Percentiles rank a stretch among this genome's conserved stretches.
These are phyloP conservation scores for Aphelocoma coerulescens DNA, from an alignment of 2,113 vertebrate species.

Conservation along the genomic window DNA sequence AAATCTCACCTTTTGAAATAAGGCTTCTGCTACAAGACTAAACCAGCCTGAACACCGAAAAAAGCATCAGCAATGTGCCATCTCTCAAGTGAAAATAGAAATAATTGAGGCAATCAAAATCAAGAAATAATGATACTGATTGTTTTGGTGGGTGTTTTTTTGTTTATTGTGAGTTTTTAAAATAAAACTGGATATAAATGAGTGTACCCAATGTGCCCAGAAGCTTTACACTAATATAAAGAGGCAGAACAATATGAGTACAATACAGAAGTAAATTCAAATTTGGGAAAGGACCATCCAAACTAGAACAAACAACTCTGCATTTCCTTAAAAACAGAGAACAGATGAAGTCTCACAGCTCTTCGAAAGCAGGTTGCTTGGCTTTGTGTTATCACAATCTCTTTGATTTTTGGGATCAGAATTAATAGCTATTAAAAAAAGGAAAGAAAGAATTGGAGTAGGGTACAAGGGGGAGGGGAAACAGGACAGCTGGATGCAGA, in stretches of 20 bases:
- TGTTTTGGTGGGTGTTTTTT: not conserved
- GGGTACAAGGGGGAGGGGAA: not conserved
- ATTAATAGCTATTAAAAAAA: not conserved
- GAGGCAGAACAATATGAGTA: not conserved
- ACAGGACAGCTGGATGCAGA: not conserved
- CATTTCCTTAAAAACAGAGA: not conserved
- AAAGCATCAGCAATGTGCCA: not conserved
- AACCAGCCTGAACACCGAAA: not conserved
- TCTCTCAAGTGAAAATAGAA: not conserved
- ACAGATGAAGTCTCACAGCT: not conserved
- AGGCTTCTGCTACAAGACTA: not conserved
- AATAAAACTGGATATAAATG: not conserved
- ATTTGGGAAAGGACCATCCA: not conserved
- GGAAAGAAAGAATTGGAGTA: not conserved
- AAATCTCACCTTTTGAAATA: not conserved
- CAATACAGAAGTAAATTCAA: not conserved
- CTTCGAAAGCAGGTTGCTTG: not conserved
- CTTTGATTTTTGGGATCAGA: not conserved
- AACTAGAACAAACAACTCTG: not conserved
- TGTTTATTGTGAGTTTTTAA: not conserved
- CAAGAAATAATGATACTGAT: not conserved
- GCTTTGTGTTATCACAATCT: accelerated
- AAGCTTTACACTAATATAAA: not conserved
- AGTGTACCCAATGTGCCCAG: not conserved
- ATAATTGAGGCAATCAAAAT: not conserved